Percentiles rank a stretch among this genome's conserved stretches.
Evolutionary conservation across 2,797 vertebrate species (phyloP).

Genomic region (Otolemur crassicaudatus): DNA sequence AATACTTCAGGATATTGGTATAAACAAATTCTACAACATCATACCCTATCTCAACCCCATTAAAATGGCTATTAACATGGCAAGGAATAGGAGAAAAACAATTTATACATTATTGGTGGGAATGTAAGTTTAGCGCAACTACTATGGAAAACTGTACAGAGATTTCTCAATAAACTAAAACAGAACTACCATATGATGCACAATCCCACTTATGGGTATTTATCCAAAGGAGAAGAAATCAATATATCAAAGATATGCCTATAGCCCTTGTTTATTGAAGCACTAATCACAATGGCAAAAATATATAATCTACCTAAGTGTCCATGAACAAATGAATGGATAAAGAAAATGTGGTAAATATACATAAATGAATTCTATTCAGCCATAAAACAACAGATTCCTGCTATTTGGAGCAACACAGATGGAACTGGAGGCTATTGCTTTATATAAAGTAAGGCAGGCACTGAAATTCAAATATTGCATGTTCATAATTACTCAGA

Average conservation of each 20-base stretch:
- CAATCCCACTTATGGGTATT: neutral
- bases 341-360: neutral
- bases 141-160: neutral
- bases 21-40: too few relatives aligned
- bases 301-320: neutral
- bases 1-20: too few relatives aligned
- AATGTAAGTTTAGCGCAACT: neutral
- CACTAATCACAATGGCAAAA: neutral
- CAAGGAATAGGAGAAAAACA: neutral
- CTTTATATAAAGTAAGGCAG: neutral
- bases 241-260: neutral
- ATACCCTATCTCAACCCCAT: neutral
- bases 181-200: neutral
- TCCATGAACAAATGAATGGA: neutral
- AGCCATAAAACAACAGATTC: neutral
- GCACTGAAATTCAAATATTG: neutral
- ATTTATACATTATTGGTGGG: neutral
- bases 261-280: neutral
- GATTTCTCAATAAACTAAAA: neutral
- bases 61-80: neutral
- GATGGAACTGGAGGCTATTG: neutral
- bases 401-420: too few relatives aligned
- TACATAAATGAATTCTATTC: neutral
- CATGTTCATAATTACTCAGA: neutral
- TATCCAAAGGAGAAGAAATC: neutral